Evolutionary conservation across 30 jellyfish, hydroid and myxozoan genomes (phyloP).

Genomic region (Cassiopea xamachana): DNA sequence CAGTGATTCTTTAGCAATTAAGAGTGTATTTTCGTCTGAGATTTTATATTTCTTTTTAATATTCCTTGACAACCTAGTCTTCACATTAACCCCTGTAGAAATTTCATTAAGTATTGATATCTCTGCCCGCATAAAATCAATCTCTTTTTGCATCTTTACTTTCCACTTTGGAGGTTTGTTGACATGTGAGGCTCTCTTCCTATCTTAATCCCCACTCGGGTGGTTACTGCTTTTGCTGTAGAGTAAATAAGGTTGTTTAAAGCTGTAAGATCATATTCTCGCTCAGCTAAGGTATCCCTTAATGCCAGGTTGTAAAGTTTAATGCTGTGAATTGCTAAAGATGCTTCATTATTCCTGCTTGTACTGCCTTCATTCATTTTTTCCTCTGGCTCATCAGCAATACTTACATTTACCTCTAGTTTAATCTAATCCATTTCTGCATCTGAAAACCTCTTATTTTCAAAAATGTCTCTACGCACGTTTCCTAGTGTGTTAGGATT

Average conservation of each 20-base stretch:
- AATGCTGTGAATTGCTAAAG: background rate
- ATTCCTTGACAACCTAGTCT: background rate
- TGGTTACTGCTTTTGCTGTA: slow-evolving; percentile 9
- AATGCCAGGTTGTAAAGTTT: background rate
- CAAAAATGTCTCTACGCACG: background rate
- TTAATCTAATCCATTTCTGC: background rate
- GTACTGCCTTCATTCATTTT: background rate
- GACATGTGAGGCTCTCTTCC: background rate
- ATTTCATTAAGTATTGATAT: slow-evolving; percentile 16
- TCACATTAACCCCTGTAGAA: background rate
- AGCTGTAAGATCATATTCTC: background rate
- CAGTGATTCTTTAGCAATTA: slow-evolving; percentile 11
- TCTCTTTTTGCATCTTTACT: slow-evolving; percentile 25
- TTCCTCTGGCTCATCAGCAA: background rate
- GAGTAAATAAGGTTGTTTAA: slow-evolving; percentile 9
- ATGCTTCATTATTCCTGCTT: background rate
- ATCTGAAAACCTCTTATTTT: background rate
- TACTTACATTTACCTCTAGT: background rate
- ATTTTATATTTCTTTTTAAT: background rate
- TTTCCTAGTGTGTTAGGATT: slow-evolving; percentile 24
- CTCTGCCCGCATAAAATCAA: slow-evolving; percentile 10
- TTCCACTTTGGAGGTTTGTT: slow-evolving; percentile 39
- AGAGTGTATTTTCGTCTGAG: background rate
- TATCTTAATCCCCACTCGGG: background rate
- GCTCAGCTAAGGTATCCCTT: background rate